These are phyloP conservation scores for Acanthornis magna DNA, from an alignment of 2,797 vertebrate genomes.

Conservation along the genomic window DNA sequence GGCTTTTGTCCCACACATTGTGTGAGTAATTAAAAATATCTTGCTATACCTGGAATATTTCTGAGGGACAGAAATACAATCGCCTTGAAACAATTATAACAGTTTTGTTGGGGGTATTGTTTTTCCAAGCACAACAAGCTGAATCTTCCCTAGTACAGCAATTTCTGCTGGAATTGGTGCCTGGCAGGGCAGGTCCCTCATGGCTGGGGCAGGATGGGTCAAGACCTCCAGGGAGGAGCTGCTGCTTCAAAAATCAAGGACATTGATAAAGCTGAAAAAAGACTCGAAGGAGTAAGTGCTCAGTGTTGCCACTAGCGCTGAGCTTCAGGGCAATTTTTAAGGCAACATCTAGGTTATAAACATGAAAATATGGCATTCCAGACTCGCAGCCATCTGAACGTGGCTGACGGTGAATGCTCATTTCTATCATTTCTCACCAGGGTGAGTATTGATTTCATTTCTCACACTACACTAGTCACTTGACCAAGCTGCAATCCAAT, in stretches of 20 bases:
- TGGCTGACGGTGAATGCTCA: not conserved
- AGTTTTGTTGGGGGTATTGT: not conserved
- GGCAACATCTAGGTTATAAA: not conserved
- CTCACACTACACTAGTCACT: slow-evolving; percentile 27
- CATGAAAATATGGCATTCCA: not conserved
- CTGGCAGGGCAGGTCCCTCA: not conserved
- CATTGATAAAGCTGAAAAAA: not conserved
- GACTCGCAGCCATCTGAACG: not conserved
- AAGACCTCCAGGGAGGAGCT: not conserved
- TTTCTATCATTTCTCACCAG: slow-evolving; percentile 37
- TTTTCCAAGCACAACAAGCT: not conserved
- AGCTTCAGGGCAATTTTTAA: not conserved
- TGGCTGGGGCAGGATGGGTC: not conserved
- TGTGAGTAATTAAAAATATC: not conserved
- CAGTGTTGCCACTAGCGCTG: not conserved
- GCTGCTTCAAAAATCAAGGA: not conserved
- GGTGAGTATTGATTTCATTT: slow-evolving; percentile 31
- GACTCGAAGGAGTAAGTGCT: not conserved
- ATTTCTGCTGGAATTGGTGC: not conserved
- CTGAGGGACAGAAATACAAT: not conserved
- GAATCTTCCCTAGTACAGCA: not conserved
- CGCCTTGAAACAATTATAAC: not conserved
- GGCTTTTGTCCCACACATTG: not conserved
- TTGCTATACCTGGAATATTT: not conserved
- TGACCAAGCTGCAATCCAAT: slow-evolving; percentile 15